Evolutionary conservation across 2,797 vertebrate genomes (phyloP).

Genomic region (Amphiprion clarkii): DNA sequence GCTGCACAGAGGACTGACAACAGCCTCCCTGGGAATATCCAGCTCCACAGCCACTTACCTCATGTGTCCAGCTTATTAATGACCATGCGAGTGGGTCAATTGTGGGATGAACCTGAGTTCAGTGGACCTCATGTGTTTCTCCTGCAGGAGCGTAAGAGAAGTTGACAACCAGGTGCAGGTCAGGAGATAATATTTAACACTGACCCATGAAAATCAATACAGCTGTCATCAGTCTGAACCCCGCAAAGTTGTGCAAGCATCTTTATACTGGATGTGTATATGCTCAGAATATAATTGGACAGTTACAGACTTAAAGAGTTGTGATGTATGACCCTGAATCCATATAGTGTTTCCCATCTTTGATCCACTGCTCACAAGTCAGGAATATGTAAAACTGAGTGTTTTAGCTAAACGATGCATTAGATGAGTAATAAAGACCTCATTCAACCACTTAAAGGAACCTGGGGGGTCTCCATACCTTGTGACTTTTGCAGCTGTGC

Average conservation of each 20-base stretch:
- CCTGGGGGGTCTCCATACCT: neutral
- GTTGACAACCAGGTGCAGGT: conserved; percentile 17
- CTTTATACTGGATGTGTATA: conserved; percentile 3
- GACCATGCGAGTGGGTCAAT: conserved; percentile 13
- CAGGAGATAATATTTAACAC: conserved; percentile 34
- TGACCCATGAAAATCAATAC: conserved; percentile 22
- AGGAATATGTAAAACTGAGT: neutral
- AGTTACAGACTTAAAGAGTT: too few relatives aligned
- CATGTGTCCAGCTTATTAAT: conserved; percentile 52
- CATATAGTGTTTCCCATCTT: neutral
- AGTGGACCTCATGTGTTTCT: conserved; percentile 19
- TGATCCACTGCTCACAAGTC: neutral
- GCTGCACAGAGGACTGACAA: conserved; percentile 32
- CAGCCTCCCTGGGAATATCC: conserved; percentile 24
- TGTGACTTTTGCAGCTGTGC: conserved; percentile 44
- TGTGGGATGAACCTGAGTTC: conserved; percentile 20
- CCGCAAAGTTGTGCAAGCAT: conserved; percentile 1
- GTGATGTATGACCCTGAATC: neutral
- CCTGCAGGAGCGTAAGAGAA: conserved; percentile 4
- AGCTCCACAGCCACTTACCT: conserved; percentile 44
- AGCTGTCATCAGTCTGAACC: conserved; percentile 1
- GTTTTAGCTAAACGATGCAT: conserved; percentile 4
- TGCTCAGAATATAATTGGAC: neutral
- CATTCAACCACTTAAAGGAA: conserved; percentile 16
- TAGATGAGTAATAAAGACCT: conserved; percentile 12